phyloP scores from a whole-genome alignment of 2,888 invertebrate species.

The Dryobotodes eremita region DNA sequence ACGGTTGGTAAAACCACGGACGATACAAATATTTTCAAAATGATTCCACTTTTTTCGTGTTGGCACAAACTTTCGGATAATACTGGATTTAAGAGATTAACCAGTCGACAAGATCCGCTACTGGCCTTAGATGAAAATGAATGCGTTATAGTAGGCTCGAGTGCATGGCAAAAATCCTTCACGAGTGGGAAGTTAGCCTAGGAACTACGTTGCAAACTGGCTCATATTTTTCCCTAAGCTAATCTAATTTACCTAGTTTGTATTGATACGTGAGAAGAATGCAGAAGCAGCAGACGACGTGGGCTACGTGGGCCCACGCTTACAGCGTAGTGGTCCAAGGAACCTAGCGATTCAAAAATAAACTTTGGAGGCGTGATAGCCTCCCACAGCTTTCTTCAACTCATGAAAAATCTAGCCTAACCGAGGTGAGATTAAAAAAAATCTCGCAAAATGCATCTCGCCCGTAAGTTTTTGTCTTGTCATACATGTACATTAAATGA shows the following conservation, averaged over 20 bases:
- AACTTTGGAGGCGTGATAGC: not conserved
- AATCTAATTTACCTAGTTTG: no score
- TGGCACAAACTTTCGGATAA: not conserved
- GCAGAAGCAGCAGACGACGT: not conserved
- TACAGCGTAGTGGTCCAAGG: not conserved
- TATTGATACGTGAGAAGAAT: not conserved
- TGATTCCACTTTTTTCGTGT: not conserved
- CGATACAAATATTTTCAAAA: not conserved
- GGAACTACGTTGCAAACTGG: not conserved
- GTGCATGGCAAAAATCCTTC: not conserved
- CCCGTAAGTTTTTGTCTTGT: not conserved
- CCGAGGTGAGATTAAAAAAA: not conserved
- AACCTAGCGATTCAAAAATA: not conserved
- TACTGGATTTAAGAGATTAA: not conserved
- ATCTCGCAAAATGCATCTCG: not conserved
- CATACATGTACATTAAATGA: not conserved
- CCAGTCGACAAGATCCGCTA: not conserved
- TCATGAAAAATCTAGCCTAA: not conserved
- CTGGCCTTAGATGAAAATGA: not conserved
- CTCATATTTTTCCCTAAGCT: not conserved
- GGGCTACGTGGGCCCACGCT: no score
- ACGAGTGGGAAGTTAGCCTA: not conserved
- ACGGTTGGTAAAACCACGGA: not conserved
- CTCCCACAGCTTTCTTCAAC: not conserved
- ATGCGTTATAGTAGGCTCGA: not conserved